Base-by-base conservation (phyloP, 2,113 vertebrate genomes). In the Tauraco erythrolophus region DNA sequence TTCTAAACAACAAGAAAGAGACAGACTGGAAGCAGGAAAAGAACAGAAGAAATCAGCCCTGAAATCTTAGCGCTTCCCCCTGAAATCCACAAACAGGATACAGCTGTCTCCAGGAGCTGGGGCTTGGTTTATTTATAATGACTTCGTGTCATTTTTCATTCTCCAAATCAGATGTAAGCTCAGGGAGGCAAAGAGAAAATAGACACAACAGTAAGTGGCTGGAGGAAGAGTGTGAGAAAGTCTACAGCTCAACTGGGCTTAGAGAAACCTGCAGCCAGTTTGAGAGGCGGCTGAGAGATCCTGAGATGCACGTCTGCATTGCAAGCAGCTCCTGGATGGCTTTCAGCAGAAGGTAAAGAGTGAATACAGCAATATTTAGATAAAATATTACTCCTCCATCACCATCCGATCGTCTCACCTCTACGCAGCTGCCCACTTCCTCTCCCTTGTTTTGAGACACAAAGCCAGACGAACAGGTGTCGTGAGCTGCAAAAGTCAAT, bases 1-100 rank as follows among this genome's bases (percentile, higher is more conserved):
- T 87, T 91, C 53, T 94, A 95, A 95, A 96, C 77, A 96, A 81
- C 0, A 14, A 84, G 27, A 90, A 31, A 77, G 43, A 71, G 45
- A 77, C 28, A 70, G 80, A 64, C 35, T 53, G 61, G 65, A 84
- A 89, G 56, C 72, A 84, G 88, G 83, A 84, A 81, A 87, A 92
- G 39, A 78, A 64, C 30, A 78, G 75, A 86, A 84, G 69, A 86
- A 71, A 78, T 71, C 86, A 89, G 84, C 69, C 61, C 53, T 22
- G 48, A 84, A 95, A 89, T 94, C 90, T 88, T 88, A 69, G 6
- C 2, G 2, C 48, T 90, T 86, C 41, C 57, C 74, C 62, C 51
- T 21, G 37, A 66, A 25, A 88, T 80, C 77, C 88, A 89, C 93
- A 91, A 93, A 95, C 88, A 95, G 92, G 89, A 96, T 68, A 94